phyloP scores from a whole-genome alignment of 2,888 invertebrate species.

The Xestia xanthographa region DNA sequence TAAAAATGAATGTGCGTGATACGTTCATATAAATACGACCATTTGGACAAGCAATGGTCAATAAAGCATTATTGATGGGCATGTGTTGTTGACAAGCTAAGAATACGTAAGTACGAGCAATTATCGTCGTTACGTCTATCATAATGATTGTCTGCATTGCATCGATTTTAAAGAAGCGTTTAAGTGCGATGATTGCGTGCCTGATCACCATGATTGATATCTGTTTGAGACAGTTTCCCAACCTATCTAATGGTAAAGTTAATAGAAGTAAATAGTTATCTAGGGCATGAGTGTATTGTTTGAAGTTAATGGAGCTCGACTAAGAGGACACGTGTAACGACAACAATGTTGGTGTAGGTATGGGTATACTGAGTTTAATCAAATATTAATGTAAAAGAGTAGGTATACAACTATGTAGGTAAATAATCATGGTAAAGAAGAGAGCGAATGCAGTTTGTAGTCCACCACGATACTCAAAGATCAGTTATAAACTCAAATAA shows the following conservation, averaged over 20 bases:
- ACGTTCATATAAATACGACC: too few species aligned
- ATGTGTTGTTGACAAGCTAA: neutral
- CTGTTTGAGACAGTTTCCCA: neutral
- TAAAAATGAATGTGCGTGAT: neutral
- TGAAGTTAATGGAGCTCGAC: neutral
- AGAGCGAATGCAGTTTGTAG: neutral
- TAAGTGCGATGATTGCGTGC: slow-evolving; percentile 11
- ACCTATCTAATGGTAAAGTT: neutral
- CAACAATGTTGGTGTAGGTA: neutral
- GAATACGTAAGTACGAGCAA: neutral
- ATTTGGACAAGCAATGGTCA: neutral
- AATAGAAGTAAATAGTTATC: neutral
- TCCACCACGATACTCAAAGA: too few species aligned
- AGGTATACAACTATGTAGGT: neutral
- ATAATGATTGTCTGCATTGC: neutral
- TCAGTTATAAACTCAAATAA: neutral
- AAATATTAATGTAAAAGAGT: too few species aligned
- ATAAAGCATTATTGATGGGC: neutral
- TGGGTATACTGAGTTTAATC: neutral
- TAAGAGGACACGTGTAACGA: neutral
- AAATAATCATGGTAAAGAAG: neutral
- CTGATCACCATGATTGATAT: slow-evolving; percentile 1
- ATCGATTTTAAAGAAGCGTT: slow-evolving; percentile 16
- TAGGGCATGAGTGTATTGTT: neutral
- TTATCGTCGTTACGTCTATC: slow-evolving; percentile 1